Percentiles rank a stretch among this genome's conserved stretches.
These are phyloP conservation scores for Calyptommatus sinebrachiatus DNA, from an alignment of 2,113 vertebrate species.

Conservation along the genomic window DNA sequence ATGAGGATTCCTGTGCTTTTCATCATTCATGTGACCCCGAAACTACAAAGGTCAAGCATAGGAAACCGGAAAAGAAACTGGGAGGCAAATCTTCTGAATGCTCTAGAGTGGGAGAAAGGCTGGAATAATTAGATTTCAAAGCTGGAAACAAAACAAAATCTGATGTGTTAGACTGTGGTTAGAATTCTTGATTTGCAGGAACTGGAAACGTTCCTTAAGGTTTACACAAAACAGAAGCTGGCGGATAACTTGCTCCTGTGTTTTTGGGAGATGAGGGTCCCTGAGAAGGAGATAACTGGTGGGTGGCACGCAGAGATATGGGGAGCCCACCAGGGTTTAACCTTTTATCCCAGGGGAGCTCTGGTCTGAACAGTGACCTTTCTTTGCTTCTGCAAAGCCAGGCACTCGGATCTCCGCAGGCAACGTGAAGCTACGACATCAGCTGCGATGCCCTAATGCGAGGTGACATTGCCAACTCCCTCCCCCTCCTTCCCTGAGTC, in stretches of 20 bases:
- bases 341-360: conserved; percentile 30
- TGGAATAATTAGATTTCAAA: neutral
- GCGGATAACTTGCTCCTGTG: neutral
- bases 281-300: neutral
- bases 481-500: neutral
- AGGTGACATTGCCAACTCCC: conserved; percentile 23
- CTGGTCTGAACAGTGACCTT: conserved; percentile 31
- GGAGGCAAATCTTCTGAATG: neutral
- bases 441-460: conserved; percentile 21
- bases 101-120: neutral
- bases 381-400: conserved; percentile 21
- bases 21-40: neutral
- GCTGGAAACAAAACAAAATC: neutral
- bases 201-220: neutral
- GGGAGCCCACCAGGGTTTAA: conserved; percentile 26
- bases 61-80: neutral
- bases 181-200: neutral
- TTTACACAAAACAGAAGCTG: neutral
- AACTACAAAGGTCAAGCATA: neutral
- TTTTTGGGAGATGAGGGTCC: neutral
- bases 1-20: neutral
- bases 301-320: neutral
- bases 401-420: conserved; percentile 23
- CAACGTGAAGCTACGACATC: conserved; percentile 16
- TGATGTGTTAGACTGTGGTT: neutral